phyloP scores from a whole-genome alignment of 2,113 vertebrate species.

The Sinosuthora webbiana region DNA sequence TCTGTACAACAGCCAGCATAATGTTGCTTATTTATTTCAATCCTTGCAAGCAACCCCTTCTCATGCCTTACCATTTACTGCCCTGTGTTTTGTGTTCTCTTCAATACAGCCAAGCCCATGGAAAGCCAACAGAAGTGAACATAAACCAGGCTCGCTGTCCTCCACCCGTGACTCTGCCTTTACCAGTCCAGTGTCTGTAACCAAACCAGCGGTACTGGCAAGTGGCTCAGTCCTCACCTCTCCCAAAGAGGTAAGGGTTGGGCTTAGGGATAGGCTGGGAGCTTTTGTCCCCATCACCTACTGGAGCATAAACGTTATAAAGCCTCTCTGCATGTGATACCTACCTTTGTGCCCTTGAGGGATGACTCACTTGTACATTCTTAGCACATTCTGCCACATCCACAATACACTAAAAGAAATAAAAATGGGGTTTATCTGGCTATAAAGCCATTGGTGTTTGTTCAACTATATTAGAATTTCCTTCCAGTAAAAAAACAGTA shows the following conservation, averaged over 20 bases:
- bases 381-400: not conserved
- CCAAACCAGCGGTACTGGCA: slow-evolving; percentile 89
- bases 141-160: slow-evolving; percentile 89
- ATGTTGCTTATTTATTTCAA: not conserved
- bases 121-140: slow-evolving; percentile 92
- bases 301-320: not conserved
- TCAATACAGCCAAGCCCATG: slow-evolving; percentile 85
- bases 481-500: not conserved
- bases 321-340: not conserved
- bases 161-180: slow-evolving; percentile 93
- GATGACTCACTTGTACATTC: not conserved
- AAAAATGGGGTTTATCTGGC: not conserved
- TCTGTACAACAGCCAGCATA: not conserved
- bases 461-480: not conserved
- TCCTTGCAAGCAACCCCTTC: not conserved
- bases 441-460: not conserved
- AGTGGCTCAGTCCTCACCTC: slow-evolving; percentile 84
- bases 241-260: slow-evolving; percentile 90
- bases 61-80: not conserved
- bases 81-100: slow-evolving; percentile 25
- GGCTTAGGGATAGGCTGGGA: not conserved
- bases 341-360: not conserved
- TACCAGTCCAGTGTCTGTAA: slow-evolving; percentile 94
- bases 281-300: not conserved
- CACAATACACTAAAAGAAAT: not conserved